phyloP scores from a whole-genome alignment of 2,888 invertebrate species.

The Leptinotarsa rubiginosa region DNA sequence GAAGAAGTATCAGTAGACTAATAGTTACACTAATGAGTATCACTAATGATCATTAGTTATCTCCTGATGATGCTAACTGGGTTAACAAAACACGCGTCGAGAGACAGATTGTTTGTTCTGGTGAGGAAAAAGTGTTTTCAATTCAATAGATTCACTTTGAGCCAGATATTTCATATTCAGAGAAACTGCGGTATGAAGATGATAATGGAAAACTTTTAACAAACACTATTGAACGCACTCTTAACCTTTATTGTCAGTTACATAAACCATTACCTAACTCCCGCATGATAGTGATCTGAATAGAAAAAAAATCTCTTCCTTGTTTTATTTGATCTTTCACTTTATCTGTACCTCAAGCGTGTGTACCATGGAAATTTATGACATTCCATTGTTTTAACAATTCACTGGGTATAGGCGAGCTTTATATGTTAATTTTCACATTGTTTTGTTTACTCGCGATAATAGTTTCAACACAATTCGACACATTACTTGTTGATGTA shows the following conservation, averaged over 20 bases:
- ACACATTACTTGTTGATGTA: constrained; percentile 33
- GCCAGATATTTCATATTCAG: too few species aligned
- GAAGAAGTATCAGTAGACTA: too few species aligned
- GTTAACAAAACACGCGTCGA: too few species aligned
- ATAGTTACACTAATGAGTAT: too few species aligned
- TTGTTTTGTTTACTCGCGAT: constrained; percentile 34
- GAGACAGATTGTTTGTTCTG: too few species aligned
- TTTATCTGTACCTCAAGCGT: constrained; percentile 14
- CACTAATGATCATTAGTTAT: too few species aligned
- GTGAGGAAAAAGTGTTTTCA: too few species aligned
- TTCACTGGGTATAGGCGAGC: constrained; percentile 29
- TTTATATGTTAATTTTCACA: constrained; percentile 43
- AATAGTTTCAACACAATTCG: constrained; percentile 32
- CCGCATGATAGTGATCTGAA: background rate
- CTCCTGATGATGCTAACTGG: too few species aligned
- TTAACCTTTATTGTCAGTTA: background rate
- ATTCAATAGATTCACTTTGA: too few species aligned
- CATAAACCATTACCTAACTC: constrained; percentile 5
- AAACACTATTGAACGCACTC: background rate
- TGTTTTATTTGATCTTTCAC: constrained; percentile 17
- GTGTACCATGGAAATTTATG: constrained; percentile 31
- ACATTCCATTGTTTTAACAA: constrained; percentile 33
- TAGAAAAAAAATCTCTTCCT: constrained; percentile 4
- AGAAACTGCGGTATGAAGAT: background rate
- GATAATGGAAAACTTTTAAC: background rate